Evolutionary conservation across 2,888 invertebrate genomes (phyloP), one percentile per base, ranked within the genome.

Genomic region (Dinocampus coccinellae): DNA sequence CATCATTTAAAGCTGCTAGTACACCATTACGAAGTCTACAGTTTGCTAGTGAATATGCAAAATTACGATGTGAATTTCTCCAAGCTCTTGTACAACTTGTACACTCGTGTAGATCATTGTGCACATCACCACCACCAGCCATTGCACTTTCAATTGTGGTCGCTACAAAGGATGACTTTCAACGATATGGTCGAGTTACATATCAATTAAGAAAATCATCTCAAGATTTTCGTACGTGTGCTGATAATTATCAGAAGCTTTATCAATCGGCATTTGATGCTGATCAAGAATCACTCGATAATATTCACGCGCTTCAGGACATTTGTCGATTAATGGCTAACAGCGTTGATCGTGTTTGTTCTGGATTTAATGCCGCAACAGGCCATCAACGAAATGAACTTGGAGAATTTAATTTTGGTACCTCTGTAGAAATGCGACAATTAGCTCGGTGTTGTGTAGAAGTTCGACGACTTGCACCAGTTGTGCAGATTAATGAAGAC

Each of bases 61-160:
- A 92, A 75, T 90, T 96, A 47, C 90, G 97, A 0, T 93, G 93
- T 0, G 92, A 92, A 81, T 93, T 94, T 82, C 89, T 97, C 4
- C 93, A 94, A 75, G 90, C 90, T 0, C 88, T 92, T 70, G 87
- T 90, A 2, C 92, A 93, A 81, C 87, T 94, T 62, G 87, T 92
- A 24, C 90, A 92, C 76, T 92, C 94, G 0, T 95, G 95, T 79
- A 90, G 91, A 76, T 92, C 94, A 72, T 89, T 95, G 47, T 95
- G 95, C 82, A 95, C 97, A 72, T 95, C 96, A 72, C 98, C 97
- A 33, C 97, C 97, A 47, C 97, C 97, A 0, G 97, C 97, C 0
- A 95, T 97, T 69, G 97, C 97, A 0, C 92, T 93, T 1, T 92
- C 94, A 1, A 91, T 95, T 65, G 96, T 96, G 0, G 93, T 94